These are phyloP conservation scores for Trichogramma pretiosum DNA, from an alignment of 1,140 invertebrate species.

Conservation along the genomic window DNA sequence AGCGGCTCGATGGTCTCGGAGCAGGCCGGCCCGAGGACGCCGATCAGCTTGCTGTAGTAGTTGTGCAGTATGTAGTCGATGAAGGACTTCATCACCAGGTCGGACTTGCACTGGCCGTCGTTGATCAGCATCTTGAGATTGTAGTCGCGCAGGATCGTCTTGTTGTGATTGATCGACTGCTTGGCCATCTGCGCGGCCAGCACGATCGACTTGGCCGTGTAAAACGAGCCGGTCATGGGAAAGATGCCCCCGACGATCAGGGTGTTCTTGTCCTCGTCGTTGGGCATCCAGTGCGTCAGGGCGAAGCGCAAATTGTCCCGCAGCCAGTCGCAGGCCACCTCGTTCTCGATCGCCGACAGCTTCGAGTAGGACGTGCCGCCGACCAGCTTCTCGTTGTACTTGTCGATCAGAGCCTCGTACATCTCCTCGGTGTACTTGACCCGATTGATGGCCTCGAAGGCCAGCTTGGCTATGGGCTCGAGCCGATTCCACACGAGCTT, in stretches of 20 bases:
- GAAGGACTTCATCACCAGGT: constrained; percentile 70
- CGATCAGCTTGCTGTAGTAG: constrained; percentile 51
- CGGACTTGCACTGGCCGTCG: constrained; percentile 66
- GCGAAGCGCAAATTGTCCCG: constrained; percentile 42
- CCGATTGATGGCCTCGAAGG: constrained; percentile 49
- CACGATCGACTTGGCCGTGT: constrained; percentile 54
- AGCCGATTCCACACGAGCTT: constrained; percentile 59
- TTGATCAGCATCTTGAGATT: constrained; percentile 50
- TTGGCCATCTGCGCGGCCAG: constrained; percentile 58
- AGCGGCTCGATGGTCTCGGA: constrained; percentile 77
- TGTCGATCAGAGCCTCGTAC: constrained; percentile 48
- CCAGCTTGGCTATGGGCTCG: constrained; percentile 43
- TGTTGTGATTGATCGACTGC: constrained; percentile 57
- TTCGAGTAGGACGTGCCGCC: constrained; percentile 30
- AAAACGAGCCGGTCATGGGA: constrained; percentile 53
- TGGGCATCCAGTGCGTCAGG: constrained; percentile 51
- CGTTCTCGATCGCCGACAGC: constrained; percentile 32
- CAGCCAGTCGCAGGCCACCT: constrained; percentile 65
- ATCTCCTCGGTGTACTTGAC: constrained; percentile 49
- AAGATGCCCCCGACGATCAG: constrained; percentile 69
- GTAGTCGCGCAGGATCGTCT: constrained; percentile 54
- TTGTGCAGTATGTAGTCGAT: constrained; percentile 61
- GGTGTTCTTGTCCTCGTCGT: constrained; percentile 43
- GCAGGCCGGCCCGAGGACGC: constrained; percentile 75
- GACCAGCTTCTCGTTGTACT: constrained; percentile 48